Base-by-base conservation (phyloP, 37 sponge, comb jelly and placozoan genomes). In the Halichondria panicea region DNA sequence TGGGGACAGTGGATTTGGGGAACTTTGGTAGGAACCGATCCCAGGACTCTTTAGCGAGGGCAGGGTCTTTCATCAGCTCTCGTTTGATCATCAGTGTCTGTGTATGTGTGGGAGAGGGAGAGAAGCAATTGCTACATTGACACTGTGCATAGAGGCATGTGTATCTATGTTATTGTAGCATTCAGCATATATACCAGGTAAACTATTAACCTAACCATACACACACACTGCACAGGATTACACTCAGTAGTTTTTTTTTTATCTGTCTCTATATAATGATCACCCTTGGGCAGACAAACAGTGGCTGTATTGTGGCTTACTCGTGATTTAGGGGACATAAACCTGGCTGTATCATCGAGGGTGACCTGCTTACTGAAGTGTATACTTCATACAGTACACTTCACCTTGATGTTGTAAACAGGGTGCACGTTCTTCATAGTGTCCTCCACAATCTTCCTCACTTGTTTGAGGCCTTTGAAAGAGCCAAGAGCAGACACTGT, bases 391-490 rank as follows among this genome's bases (percentile, higher is more conserved):
- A n/a, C n/a, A n/a, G n/a, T n/a, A n/a, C n/a, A n/a, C n/a, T n/a
- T n/a, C 28, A 88, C 93, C 89, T 99, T 99, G 71, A 99, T 99
- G 59, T 99, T 93, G 87, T 99, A 99, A 42, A 95, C 68, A 15
- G 99, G 99, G 40, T 99, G 99, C 7, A 95, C 88, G 79, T 99
- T 99, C 77, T 88, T 95, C 99, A 99, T 99, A 5, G 96, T 95
- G 77, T 95, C 96, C 72, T 91, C 87, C 28, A 99, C 90, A 22
- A 99, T 85, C 56, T 82, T 88, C 63, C 96, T 44, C 5, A 93
- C 87, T 72, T 93, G 91, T 59, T 97, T 97, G 31, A 97, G 80
- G 13, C 99, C 99, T 31, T 55, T 82, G 83, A 67, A 93, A 19
- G 82, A 43, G 4, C 99, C 99, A 0, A 95, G 74, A 6, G 86